A percentile compares a stretch with the other conserved stretches of the same genome.
phyloP scores from a whole-genome alignment of 2,797 vertebrate species.

The Mormyrus proboscirostris region DNA sequence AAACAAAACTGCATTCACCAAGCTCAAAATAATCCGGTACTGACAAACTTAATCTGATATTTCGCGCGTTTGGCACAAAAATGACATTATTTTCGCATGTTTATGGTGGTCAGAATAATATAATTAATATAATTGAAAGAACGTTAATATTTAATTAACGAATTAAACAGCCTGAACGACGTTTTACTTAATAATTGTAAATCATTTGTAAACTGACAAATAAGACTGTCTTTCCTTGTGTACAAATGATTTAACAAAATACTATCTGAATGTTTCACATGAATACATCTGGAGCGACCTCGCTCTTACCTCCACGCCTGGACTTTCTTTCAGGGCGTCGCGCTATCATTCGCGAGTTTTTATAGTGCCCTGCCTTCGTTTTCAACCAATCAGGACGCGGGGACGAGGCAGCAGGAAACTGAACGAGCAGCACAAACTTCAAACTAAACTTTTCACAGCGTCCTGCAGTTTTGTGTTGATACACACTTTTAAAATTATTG shows the following conservation, averaged over 20 bases:
- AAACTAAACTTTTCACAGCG: background rate
- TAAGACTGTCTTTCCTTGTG: background rate
- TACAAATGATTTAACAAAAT: background rate
- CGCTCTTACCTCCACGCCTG: background rate
- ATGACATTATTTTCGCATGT: background rate
- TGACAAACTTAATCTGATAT: background rate
- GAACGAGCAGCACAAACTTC: background rate
- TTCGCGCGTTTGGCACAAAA: background rate
- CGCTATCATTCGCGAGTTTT: slow-evolving; percentile 33
- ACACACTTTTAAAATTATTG: background rate
- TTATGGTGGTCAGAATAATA: background rate
- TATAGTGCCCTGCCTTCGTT: slow-evolving; percentile 56
- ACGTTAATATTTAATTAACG: background rate
- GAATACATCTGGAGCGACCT: background rate
- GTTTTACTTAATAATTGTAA: background rate
- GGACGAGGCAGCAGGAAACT: slow-evolving; percentile 4
- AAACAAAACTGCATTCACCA: background rate
- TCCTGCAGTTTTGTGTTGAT: background rate
- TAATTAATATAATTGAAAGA: background rate
- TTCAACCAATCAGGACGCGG: slow-evolving; percentile 54
- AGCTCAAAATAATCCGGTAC: background rate
- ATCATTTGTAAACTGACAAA: background rate
- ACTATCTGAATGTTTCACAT: background rate
- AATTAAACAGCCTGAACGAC: background rate
- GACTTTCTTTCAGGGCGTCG: background rate